These are phyloP conservation scores for Neomicropteryx cornuta DNA, from an alignment of 1,140 invertebrate species.

Conservation along the genomic window DNA sequence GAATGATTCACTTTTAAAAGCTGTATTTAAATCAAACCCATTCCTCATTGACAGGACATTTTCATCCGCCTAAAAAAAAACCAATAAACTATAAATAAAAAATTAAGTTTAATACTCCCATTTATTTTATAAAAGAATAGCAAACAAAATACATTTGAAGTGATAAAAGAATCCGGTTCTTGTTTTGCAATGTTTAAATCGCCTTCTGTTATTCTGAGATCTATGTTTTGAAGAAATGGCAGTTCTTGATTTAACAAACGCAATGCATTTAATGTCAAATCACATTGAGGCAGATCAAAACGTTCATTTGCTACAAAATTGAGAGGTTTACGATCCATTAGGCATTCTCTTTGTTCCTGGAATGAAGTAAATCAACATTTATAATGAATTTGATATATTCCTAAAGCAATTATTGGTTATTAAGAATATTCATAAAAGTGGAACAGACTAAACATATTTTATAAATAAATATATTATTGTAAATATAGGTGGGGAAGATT, in stretches of 20 bases:
- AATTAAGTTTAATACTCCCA: too few species aligned
- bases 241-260: constrained; percentile 10
- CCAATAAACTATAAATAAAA: too few species aligned
- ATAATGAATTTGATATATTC: too few species aligned
- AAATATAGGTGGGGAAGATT: too few species aligned
- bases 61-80: too few species aligned
- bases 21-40: too few species aligned
- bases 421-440: too few species aligned
- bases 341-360: constrained; percentile 11
- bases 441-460: too few species aligned
- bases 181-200: constrained; percentile 13
- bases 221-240: constrained; percentile 9
- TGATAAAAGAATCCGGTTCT: constrained; percentile 10
- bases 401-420: too few species aligned
- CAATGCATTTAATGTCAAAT: constrained; percentile 9
- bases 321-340: constrained; percentile 13
- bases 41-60: too few species aligned
- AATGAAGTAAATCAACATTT: constrained; percentile 7
- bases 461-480: too few species aligned
- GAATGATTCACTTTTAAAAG: constrained; percentile 15
- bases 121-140: neutral
- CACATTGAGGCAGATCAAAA: constrained; percentile 12
- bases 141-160: constrained; percentile 8
- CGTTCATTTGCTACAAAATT: constrained; percentile 13
- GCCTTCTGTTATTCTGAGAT: constrained; percentile 11